Conservation (phyloP, 1,140 invertebrate species). For the Coelopa frigida region DNA sequence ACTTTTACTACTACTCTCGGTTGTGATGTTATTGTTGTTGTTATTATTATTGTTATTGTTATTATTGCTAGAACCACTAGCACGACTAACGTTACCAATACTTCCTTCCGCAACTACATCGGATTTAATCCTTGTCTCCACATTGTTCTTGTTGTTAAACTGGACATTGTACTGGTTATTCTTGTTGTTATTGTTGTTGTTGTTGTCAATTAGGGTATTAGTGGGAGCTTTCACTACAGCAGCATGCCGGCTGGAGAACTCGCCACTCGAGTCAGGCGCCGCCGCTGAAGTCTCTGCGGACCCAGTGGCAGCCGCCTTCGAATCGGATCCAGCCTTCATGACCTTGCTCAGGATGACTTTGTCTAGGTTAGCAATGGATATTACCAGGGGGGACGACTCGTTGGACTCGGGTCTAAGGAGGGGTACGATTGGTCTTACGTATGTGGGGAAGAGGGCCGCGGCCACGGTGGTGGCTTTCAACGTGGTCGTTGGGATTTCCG, state of each 20-base stretch:
- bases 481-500: not conserved
- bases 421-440: slow-evolving; percentile 42
- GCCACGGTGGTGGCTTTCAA: slow-evolving; percentile 14
- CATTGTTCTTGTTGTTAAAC: not conserved
- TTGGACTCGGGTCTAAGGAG: slow-evolving; percentile 41
- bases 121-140: not conserved
- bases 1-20: slow-evolving; percentile 5
- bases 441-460: slow-evolving; percentile 17
- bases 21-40: not conserved
- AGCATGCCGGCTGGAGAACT: slow-evolving; percentile 26
- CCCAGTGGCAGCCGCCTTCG: no score
- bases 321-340: slow-evolving; percentile 20
- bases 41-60: not conserved
- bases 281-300: not conserved
- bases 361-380: slow-evolving; percentile 45
- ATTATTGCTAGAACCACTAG: no score
- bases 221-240: slow-evolving; percentile 26
- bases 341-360: slow-evolving; percentile 43
- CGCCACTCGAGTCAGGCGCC: slow-evolving; percentile 28
- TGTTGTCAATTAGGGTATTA: slow-evolving; percentile 4
- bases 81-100: slow-evolving; percentile 12
- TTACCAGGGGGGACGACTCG: slow-evolving; percentile 43
- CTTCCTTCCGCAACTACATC: slow-evolving; percentile 1
- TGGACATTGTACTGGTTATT: not conserved
- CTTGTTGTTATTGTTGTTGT: slow-evolving; percentile 4